Base-by-base conservation (phyloP, 2,113 vertebrate genomes). In the Nycticryphes semicollaris region DNA sequence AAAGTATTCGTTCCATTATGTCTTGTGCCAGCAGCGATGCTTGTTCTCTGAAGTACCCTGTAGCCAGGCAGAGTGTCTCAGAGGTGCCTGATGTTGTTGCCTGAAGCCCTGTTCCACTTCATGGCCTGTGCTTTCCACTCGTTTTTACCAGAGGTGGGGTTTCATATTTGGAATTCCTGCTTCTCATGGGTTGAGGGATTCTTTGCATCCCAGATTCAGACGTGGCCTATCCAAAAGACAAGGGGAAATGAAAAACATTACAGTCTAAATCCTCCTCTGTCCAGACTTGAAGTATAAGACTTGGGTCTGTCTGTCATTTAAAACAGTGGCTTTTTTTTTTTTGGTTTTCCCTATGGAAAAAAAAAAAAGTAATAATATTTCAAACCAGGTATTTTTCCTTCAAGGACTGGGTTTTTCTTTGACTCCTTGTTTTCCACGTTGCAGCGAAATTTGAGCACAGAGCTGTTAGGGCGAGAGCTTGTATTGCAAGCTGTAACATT, bases 91-190 rank as follows among this genome's bases (percentile, higher is more conserved):
- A 28, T 93, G 60, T 2, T 91, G 79, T 84, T 88, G 76, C 73
- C 69, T 68, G 80, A 74, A 92, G 93, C 75, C 60, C 73, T 75
- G 83, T 84, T 95, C 89, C 50, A 30, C 77, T 94, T 85, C 91
- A 64, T 62, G 76, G 84, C 82, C 89, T 88, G 37, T 84, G 83
- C 78, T 92, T 94, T 89, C 86, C 66, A 47, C 75, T 92, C 14
- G 1, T 91, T 94, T 93, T 76, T 75, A 93, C 77, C 69, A 84
- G 84, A 95, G 84, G n/a, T 90, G 76, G 53, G 24, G 24, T 84
- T 86, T 94, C 95, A 92, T 89, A 90, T 85, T 73, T 96, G 80
- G 93, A 84, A 96, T 96, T 95, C 89, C 82, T 93, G 62, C 51
- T 95, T 83, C 77, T 79, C 6, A 2, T 63, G 93, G 93, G 43